These are phyloP conservation scores for Prionailurus viverrinus DNA, from an alignment of 2,113 vertebrate species.

Conservation along the genomic window DNA sequence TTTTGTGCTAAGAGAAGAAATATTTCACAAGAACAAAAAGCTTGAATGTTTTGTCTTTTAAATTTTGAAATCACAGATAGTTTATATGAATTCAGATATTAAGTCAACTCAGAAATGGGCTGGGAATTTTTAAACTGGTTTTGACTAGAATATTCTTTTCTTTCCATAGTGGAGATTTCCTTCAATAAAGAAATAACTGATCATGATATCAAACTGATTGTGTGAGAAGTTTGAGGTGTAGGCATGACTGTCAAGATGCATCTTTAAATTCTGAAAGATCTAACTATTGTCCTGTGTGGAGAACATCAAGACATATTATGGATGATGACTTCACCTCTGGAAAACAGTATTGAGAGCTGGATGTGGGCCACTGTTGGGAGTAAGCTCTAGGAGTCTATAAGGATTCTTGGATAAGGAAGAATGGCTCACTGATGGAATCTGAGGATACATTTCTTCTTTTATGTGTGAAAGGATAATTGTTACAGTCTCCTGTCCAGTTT, in stretches of 20 bases:
- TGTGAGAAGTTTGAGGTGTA: too few relatives aligned
- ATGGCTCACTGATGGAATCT: not conserved
- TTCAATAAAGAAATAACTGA: too few relatives aligned
- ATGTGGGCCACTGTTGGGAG: not conserved
- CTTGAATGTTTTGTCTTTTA: slow-evolving; percentile 10
- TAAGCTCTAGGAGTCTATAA: not conserved
- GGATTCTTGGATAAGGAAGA: not conserved
- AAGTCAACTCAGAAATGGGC: not conserved
- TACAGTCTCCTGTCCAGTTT: not conserved
- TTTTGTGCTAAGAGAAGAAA: not conserved
- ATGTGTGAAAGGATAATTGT: not conserved
- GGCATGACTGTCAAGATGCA: too few relatives aligned
- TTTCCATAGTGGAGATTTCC: too few relatives aligned
- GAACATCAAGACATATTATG: not conserved
- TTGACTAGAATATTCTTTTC: not conserved
- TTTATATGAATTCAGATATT: slow-evolving; percentile 55
- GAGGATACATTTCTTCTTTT: not conserved
- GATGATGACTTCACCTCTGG: not conserved
- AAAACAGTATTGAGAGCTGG: not conserved
- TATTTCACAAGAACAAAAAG: not conserved
- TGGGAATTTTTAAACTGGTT: not conserved
- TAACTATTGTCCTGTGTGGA: too few relatives aligned
- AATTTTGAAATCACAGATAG: not conserved
- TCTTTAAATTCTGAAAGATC: too few relatives aligned
- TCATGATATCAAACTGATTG: too few relatives aligned